Conservation (phyloP, 2,113 vertebrate species). For the Rhinopomastus cyanomelas region DNA sequence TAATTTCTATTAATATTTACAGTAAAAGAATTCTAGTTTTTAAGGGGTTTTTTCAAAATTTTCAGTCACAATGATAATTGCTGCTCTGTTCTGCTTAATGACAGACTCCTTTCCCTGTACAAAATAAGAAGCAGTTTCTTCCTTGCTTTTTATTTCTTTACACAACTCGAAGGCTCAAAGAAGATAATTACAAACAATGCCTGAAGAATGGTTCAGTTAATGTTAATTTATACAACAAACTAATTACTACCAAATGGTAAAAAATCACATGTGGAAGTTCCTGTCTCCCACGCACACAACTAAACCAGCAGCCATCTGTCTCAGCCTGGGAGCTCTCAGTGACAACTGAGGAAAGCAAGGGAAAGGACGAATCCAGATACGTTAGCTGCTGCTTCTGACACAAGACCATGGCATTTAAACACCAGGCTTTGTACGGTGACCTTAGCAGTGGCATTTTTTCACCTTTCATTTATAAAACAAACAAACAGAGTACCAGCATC, state of each 20-base stretch:
- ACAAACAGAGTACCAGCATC: not conserved
- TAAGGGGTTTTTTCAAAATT: slow-evolving; percentile 55
- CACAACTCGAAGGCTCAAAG: slow-evolving; percentile 76
- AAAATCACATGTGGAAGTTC: slow-evolving; percentile 92
- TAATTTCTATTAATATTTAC: slow-evolving; percentile 36
- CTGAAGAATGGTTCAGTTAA: slow-evolving; percentile 90
- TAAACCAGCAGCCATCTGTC: slow-evolving; percentile 84
- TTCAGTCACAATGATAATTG: slow-evolving; percentile 62
- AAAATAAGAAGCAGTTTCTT: slow-evolving; percentile 71
- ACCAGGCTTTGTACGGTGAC: not conserved
- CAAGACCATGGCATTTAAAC: slow-evolving; percentile 19
- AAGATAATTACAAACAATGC: slow-evolving; percentile 91
- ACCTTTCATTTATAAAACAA: slow-evolving; percentile 22
- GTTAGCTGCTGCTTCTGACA: slow-evolving; percentile 32
- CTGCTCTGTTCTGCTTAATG: slow-evolving; percentile 73
- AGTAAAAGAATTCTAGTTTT: not conserved
- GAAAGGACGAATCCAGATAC: slow-evolving; percentile 35
- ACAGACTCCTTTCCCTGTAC: slow-evolving; percentile 65
- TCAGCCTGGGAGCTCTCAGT: slow-evolving; percentile 72
- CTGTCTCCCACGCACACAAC: slow-evolving; percentile 88
- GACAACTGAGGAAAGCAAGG: slow-evolving; percentile 64
- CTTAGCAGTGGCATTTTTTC: not conserved
- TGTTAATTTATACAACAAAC: slow-evolving; percentile 99
- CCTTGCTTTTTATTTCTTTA: slow-evolving; percentile 69
- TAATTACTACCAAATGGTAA: slow-evolving; percentile 97